Evolutionary conservation across 2,797 vertebrate genomes (phyloP).

Genomic region (Gephyroberyx darwinii): DNA sequence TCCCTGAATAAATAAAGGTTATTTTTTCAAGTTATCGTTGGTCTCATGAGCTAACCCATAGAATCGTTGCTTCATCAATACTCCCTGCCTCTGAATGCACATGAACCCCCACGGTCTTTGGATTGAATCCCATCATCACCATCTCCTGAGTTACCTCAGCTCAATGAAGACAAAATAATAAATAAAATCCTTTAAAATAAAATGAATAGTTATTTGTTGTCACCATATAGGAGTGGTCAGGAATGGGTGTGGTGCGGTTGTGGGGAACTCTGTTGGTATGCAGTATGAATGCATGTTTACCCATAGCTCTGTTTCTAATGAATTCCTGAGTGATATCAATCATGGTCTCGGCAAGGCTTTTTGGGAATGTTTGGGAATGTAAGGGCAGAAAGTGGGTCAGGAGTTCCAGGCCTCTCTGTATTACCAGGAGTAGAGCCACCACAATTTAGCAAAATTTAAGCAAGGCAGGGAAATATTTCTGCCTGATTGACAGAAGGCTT

Average conservation of each 20-base stretch:
- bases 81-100: too few species aligned
- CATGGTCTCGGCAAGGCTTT: conserved; percentile 20
- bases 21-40: too few species aligned
- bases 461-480: conserved; percentile 31
- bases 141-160: too few species aligned
- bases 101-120: too few species aligned
- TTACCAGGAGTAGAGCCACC: conserved; percentile 39
- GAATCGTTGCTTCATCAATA: too few species aligned
- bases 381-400: conserved; percentile 51
- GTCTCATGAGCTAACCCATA: too few species aligned
- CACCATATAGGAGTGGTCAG: conserved; percentile 1
- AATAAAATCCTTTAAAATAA: too few species aligned
- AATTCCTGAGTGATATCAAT: conserved; percentile 38
- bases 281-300: background rate
- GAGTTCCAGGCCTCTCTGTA: conserved; percentile 38
- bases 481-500: conserved; percentile 17
- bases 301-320: conserved; percentile 22
- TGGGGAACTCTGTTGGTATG: conserved; percentile 12
- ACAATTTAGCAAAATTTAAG: conserved; percentile 27
- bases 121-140: too few species aligned
- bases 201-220: background rate
- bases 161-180: too few species aligned
- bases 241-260: conserved; percentile 6
- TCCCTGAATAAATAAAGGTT: too few species aligned
- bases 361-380: conserved; percentile 36